A percentile compares a stretch with the other conserved stretches of the same genome.
phyloP scores from a whole-genome alignment of 1,140 invertebrate species.

The Oppia nitens region DNA sequence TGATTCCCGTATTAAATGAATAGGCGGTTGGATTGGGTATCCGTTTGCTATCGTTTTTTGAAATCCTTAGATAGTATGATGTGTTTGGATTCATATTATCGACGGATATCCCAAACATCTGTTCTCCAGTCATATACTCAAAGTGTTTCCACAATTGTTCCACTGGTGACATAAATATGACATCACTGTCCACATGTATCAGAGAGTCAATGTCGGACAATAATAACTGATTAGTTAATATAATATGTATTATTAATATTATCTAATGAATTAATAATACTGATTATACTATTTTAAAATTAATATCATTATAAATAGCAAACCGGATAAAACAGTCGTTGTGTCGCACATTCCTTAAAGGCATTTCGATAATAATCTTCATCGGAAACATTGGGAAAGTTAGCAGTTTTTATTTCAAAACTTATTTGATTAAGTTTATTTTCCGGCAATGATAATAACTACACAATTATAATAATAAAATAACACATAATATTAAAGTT shows the following conservation, averaged over 20 bases:
- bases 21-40: background rate
- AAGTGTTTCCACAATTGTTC: background rate
- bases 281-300: no score
- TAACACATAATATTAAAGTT: no score
- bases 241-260: no score
- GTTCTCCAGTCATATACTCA: background rate
- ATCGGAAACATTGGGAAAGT: background rate
- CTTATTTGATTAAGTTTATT: background rate
- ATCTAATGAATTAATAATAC: no score
- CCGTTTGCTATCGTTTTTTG: background rate
- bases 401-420: background rate
- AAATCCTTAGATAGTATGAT: background rate
- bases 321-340: background rate
- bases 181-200: background rate
- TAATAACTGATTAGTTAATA: background rate
- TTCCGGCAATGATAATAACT: background rate
- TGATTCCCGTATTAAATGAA: slow-evolving; percentile 72
- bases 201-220: background rate
- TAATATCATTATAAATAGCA: background rate
- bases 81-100: background rate
- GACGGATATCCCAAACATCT: background rate
- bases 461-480: no score
- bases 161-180: background rate
- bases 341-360: background rate
- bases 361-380: background rate